phyloP scores from a whole-genome alignment of 2,113 vertebrate species.

The Panthera uncia region DNA sequence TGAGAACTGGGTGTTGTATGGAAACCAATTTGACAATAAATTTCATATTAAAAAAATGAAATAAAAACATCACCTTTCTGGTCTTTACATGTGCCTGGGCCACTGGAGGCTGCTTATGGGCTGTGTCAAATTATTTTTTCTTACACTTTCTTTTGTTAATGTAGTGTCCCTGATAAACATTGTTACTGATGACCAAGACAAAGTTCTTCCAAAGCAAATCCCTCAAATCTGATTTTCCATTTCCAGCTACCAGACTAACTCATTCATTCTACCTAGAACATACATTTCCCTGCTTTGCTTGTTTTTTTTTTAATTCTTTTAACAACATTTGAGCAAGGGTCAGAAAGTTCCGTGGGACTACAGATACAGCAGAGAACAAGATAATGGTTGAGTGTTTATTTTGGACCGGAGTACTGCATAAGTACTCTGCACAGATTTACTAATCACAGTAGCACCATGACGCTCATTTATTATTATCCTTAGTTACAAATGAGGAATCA shows the following conservation, averaged over 20 bases:
- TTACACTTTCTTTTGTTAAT: neutral
- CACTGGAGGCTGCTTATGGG: neutral
- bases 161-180: neutral
- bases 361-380: neutral
- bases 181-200: neutral
- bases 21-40: too few species aligned
- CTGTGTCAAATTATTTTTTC: neutral
- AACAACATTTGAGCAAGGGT: neutral
- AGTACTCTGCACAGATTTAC: neutral
- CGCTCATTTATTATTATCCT: neutral
- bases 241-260: neutral
- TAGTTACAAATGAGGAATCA: neutral
- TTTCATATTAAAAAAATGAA: neutral
- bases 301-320: neutral
- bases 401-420: neutral
- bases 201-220: neutral
- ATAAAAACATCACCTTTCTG: neutral
- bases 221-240: neutral
- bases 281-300: neutral
- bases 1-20: too few species aligned
- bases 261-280: neutral
- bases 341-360: neutral
- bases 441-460: neutral
- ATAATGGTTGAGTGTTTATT: neutral
- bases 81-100: neutral